Conservation (phyloP, 2,888 invertebrate species). For the Meiosimyza platycephala region DNA sequence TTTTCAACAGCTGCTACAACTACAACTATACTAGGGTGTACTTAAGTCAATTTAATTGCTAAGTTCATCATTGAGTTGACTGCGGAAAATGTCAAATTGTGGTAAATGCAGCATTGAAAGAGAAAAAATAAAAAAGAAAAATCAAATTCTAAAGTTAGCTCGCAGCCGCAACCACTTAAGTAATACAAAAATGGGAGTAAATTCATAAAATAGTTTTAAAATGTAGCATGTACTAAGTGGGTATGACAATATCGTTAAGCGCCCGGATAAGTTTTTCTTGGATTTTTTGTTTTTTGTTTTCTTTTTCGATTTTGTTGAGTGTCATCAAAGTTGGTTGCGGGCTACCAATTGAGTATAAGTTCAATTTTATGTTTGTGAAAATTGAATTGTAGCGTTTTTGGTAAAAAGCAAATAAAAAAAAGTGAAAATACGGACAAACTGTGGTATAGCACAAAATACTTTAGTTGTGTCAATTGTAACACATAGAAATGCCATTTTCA, state of each 20-base stretch:
- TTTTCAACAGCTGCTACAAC: too few relatives aligned
- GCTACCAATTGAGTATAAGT: conserved; percentile 5
- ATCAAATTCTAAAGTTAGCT: neutral
- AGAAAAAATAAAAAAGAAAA: neutral
- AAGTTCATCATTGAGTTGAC: neutral
- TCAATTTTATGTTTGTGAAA: conserved; percentile 13
- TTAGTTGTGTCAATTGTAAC: neutral
- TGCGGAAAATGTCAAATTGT: neutral
- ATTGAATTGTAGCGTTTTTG: conserved; percentile 7
- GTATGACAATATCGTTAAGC: too few relatives aligned
- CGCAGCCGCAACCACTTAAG: too few relatives aligned
- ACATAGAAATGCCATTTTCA: neutral
- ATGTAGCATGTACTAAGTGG: too few relatives aligned
- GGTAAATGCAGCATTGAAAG: neutral
- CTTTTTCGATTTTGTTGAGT: neutral
- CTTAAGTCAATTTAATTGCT: too few relatives aligned
- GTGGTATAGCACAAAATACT: neutral
- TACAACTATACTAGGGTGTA: too few relatives aligned
- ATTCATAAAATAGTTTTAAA: too few relatives aligned
- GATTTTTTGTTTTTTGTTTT: too few relatives aligned
- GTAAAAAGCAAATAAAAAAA: neutral
- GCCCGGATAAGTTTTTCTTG: too few relatives aligned
- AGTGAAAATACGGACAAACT: neutral
- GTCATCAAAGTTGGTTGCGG: conserved; percentile 14
- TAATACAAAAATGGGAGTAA: too few relatives aligned